A percentile compares a stretch with the other conserved stretches of the same genome.
Conservation (phyloP, 2,113 vertebrate genomes). For the Hyperopisus bebe region DNA sequence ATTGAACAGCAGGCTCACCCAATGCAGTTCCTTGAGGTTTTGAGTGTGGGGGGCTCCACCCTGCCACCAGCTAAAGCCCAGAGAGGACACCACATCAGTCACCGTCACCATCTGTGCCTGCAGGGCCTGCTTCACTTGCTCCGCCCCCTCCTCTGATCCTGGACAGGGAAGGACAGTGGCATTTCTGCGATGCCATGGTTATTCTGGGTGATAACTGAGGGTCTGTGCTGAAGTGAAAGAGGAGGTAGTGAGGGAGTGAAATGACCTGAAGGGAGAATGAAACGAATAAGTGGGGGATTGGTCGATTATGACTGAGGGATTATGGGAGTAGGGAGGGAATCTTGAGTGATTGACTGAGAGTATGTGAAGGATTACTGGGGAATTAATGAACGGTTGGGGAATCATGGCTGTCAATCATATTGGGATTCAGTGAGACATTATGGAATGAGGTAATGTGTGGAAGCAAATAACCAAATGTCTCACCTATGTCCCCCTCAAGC, state of each 20-base stretch:
- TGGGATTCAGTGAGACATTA: neutral
- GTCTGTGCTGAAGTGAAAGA: neutral
- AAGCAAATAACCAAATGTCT: slow-evolving; percentile 28
- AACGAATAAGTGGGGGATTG: neutral
- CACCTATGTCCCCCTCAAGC: slow-evolving; percentile 68
- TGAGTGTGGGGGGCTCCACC: slow-evolving; percentile 71
- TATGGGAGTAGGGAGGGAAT: neutral
- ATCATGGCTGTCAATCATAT: neutral
- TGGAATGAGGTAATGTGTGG: neutral
- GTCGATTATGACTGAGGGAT: neutral
- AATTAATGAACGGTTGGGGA: neutral
- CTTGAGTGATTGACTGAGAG: neutral
- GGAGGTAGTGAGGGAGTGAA: neutral
- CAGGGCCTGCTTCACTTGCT: slow-evolving; percentile 54
- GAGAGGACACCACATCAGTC: slow-evolving; percentile 70
- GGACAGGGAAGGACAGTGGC: neutral
- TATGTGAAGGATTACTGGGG: neutral
- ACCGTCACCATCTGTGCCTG: slow-evolving; percentile 60
- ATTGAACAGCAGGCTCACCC: slow-evolving; percentile 42
- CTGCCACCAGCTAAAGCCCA: slow-evolving; percentile 83
- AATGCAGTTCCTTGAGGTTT: slow-evolving; percentile 63
- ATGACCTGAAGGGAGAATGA: neutral
- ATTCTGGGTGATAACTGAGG: neutral
- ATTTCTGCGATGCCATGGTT: neutral
- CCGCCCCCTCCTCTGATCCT: slow-evolving; percentile 67